Base-by-base conservation (phyloP, 2,888 invertebrate species). In the Candidula unifasciata region DNA sequence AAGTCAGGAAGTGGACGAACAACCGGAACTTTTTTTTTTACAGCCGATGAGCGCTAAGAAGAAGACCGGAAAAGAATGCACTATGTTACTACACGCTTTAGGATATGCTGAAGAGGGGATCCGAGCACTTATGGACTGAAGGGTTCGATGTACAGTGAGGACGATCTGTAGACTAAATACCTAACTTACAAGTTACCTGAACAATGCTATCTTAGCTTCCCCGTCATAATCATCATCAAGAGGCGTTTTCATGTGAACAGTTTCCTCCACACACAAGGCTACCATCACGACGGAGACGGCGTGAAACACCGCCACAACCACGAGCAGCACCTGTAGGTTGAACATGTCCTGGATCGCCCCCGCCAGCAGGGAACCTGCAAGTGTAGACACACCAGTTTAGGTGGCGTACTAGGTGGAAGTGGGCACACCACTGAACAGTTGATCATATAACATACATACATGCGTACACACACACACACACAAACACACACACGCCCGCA, bases 281-380 rank as follows among this genome's bases (percentile, higher is more conserved):
- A 91, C 88, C 8, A 91, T 87, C 24, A 93, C 66, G 16, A 93
- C 90, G 21, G 90, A 90, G 8, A 90, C 57, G 1, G 89, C 91
- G 84, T 92, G 91, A 18, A 93, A 85, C 37, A 91, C 57, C 27
- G 90, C 89, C 0, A 92, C 91, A 6, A 89, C 87, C 33, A 89
- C 89, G 80, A 93, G 90, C 0, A 92, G 89, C 3, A 88, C 88
- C 27, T 90, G 87, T 5, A 92, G 88, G 54, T 88, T 89, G 16
- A 89, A 87, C 24, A 87, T 84, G 80, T 92, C 91, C 80, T 92
- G 90, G 24, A 92, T 87, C 0, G 90, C 82, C 0, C 93, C 93
- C 0, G 91, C 91, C 60, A 92, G 83, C 30, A 93, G 89, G 3
- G 93, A 93, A 0, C 93, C 93, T 84, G 68, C 16, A 66, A 71